Base-by-base conservation (phyloP, 2,888 invertebrate species). In the Drosophila imparisetae region DNA sequence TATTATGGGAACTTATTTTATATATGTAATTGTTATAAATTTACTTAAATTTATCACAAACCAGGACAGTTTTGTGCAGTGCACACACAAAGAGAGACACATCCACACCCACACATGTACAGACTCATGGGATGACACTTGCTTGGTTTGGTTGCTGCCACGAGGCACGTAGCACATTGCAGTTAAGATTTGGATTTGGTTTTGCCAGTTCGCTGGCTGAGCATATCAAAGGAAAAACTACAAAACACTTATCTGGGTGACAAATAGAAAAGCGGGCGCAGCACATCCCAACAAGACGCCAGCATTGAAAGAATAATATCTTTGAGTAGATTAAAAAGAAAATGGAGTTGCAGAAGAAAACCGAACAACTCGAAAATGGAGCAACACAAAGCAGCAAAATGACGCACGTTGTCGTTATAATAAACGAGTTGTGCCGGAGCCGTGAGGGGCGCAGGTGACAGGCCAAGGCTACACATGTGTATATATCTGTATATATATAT, bases 161-260 rank as follows among this genome's bases (percentile, higher is more conserved):
- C 72, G 78, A 82, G 86, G 89, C 86, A 86, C 86, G 86, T 86
- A 85, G 82, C 78, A 73, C 85, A 84, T 78, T 84, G 90, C 89
- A 89, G 78, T 76, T 81, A 81, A 81, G 81, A 81, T 78, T 81
- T 81, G 79, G 81, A 81, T 81, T 89, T 86, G 82, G 89, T 82
- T 86, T 84, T 86, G 64, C 78, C 73, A 72, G 70, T 58, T 78
- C 78, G 78, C 78, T 86, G 81, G 88, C 88, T 75, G 86, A 69
- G 80, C 88, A 77, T 86, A 86, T 86, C 86, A 86, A 86, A 86
- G 89, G 75, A 72, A 81, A 83, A 78, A 89, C 86, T 89, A 86
- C 86, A 86, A 86, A 85, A 89, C 86, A 86, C 89, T 86, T 86
- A 86, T 89, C 88, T 84, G 89, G 83, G 86, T 89, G 86, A 86